Evolutionary conservation across 2,797 vertebrate species (phyloP).

Genomic region (Gobionotothen gibberifrons): DNA sequence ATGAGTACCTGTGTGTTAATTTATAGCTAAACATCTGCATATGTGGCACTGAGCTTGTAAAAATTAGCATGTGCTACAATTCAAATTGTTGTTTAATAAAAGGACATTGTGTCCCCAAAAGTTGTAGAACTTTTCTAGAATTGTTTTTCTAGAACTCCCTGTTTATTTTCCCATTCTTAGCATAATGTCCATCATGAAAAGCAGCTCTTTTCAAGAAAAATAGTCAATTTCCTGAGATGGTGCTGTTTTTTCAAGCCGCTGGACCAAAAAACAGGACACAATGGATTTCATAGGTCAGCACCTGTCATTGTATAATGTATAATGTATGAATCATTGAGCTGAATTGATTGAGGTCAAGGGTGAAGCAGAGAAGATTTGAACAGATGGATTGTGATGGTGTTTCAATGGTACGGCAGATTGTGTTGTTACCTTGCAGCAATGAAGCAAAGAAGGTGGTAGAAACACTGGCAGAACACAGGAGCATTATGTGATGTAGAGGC

Average conservation of each 20-base stretch:
- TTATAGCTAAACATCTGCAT: neutral
- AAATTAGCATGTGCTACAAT: neutral
- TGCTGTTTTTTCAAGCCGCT: neutral
- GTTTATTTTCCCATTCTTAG: neutral
- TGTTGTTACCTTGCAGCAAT: slow-evolving; percentile 89
- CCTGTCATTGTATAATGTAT: neutral
- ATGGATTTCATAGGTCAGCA: neutral
- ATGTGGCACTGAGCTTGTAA: neutral
- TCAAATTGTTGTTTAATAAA: neutral
- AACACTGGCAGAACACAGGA: slow-evolving; percentile 91
- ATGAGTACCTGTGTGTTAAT: neutral
- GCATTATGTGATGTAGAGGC: slow-evolving; percentile 86
- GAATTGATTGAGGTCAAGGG: neutral
- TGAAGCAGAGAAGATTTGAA: neutral
- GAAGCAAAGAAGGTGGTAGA: slow-evolving; percentile 93
- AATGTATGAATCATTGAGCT: neutral
- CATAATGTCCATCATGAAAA: neutral
- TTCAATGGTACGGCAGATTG: neutral
- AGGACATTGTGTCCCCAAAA: neutral
- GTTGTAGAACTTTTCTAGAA: neutral
- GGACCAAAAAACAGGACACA: neutral
- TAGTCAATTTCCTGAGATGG: neutral
- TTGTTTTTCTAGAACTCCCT: neutral
- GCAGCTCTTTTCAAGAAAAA: neutral
- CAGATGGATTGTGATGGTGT: neutral